Conservation (phyloP, 2,888 invertebrate species). For the Rhagonycha lutea region DNA sequence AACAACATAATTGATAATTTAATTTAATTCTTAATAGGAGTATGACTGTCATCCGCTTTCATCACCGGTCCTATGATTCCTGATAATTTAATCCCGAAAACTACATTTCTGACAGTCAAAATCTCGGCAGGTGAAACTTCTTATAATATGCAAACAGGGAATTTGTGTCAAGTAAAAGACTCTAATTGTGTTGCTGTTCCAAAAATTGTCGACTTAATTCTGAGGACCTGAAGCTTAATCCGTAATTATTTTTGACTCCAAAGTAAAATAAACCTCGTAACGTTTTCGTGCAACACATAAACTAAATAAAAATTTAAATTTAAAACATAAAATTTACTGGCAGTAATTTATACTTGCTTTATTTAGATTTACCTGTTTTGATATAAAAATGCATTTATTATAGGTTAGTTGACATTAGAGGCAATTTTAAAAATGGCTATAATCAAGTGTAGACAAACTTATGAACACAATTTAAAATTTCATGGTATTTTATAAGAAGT, state of each 20-base stretch:
- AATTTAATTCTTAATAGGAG: no score
- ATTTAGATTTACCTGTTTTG: not conserved
- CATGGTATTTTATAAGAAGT: not conserved
- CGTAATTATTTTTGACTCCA: not conserved
- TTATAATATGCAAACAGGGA: not conserved
- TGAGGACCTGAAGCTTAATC: not conserved
- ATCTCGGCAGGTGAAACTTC: not conserved
- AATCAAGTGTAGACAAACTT: not conserved
- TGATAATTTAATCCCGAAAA: not conserved
- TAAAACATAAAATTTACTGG: not conserved
- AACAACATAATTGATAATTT: no score
- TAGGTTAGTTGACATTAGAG: not conserved
- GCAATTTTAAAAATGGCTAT: conserved; percentile 2
- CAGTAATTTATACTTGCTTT: not conserved
- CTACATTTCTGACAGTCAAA: not conserved
- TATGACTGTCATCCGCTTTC: no score
- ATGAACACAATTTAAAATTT: not conserved
- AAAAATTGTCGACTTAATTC: not conserved
- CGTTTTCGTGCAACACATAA: not conserved
- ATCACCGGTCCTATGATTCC: no score
- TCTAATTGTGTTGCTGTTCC: not conserved
- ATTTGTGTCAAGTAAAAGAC: not conserved
- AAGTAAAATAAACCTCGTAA: not conserved
- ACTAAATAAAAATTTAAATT: not conserved
- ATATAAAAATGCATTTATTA: not conserved